These are phyloP conservation scores for Fragum sueziense DNA, from an alignment of 2,888 invertebrate genomes.

Conservation along the genomic window DNA sequence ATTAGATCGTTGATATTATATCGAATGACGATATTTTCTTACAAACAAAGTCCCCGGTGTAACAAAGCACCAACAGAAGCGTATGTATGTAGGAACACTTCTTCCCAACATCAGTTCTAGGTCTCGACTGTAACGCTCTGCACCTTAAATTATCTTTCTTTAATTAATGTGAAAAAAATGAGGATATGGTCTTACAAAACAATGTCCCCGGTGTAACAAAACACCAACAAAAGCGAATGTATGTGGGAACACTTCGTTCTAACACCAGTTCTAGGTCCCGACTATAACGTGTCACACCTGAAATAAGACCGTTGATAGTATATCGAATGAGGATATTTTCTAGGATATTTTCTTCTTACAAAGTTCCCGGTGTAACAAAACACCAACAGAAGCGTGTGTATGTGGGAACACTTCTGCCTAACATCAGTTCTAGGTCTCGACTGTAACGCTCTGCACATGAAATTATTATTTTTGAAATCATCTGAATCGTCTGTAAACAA, in stretches of 20 bases:
- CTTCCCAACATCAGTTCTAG: slow-evolving; percentile 33
- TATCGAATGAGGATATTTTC: not conserved
- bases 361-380: slow-evolving; percentile 28
- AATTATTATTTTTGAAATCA: too few species aligned
- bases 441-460: slow-evolving; percentile 32
- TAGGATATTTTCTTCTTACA: slow-evolving; percentile 9
- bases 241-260: too few species aligned
- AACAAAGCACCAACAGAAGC: slow-evolving; percentile 29
- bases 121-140: slow-evolving; percentile 30
- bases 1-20: not conserved
- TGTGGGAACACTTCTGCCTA: slow-evolving; percentile 20
- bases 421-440: slow-evolving; percentile 37
- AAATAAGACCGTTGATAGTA: not conserved
- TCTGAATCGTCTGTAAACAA: too few species aligned
- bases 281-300: too few species aligned
- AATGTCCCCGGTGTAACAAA: too few species aligned
- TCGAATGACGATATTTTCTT: not conserved
- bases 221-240: too few species aligned
- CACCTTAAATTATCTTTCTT: slow-evolving; percentile 27
- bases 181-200: too few species aligned
- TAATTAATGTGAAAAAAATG: too few species aligned
- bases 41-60: slow-evolving; percentile 29
- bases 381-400: slow-evolving; percentile 32
- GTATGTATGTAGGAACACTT: slow-evolving; percentile 14
- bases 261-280: too few species aligned